Evolutionary conservation across 2,113 vertebrate genomes (phyloP).

Genomic region (Prolemur simus): DNA sequence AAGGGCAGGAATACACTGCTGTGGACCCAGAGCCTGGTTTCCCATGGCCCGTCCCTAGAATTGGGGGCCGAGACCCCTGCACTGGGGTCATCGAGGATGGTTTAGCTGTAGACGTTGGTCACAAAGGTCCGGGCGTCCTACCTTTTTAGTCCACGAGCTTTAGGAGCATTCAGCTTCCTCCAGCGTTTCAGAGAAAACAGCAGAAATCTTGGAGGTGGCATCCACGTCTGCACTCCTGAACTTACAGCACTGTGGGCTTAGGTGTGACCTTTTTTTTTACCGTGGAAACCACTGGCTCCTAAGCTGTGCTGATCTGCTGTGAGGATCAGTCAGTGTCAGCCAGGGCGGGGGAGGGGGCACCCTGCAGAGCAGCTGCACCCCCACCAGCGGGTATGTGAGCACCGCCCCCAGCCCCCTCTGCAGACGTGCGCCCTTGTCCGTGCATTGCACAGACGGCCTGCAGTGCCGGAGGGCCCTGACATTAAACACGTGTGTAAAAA

Average conservation of each 20-base stretch:
- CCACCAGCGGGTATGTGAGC: no score
- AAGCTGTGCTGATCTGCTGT: no score
- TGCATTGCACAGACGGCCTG: fast-evolving
- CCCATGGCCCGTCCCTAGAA: neutral
- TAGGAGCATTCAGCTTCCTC: neutral
- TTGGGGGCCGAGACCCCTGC: neutral
- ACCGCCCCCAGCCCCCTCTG: no score
- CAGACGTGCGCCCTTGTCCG: no score
- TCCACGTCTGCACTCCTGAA: fast-evolving
- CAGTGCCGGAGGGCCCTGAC: neutral
- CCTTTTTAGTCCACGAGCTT: neutral
- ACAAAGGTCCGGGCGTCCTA: neutral
- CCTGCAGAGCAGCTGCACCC: neutral
- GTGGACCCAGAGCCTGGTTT: neutral
- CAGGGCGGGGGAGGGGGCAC: neutral
- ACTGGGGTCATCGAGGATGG: no score
- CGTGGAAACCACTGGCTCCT: no score
- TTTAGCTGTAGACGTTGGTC: neutral
- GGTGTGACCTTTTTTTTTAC: no score
- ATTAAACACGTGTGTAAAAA: no score
- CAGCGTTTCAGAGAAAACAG: no score
- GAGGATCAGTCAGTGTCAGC: neutral
- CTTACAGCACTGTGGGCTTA: fast-evolving
- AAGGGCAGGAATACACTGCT: no score
- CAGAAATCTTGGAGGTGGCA: neutral